These are phyloP conservation scores for Atta cephalotes DNA, from an alignment of 1,140 invertebrate genomes.

Conservation along the genomic window DNA sequence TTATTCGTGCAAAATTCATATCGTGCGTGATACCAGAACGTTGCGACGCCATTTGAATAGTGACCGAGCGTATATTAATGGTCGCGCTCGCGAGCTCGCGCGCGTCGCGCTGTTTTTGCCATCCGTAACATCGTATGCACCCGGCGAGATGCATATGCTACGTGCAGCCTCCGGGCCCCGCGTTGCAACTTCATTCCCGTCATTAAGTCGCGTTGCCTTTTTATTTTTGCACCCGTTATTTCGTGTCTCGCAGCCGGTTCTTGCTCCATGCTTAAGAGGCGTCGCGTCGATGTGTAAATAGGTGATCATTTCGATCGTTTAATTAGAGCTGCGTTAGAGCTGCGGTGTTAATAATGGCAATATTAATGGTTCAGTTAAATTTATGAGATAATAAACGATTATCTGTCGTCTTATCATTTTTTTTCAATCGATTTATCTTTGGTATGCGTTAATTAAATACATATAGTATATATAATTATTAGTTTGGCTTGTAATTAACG, in stretches of 20 bases:
- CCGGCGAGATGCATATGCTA: conserved; percentile 53
- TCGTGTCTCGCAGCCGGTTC: conserved; percentile 46
- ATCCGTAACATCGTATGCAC: conserved; percentile 57
- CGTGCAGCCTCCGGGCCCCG: conserved; percentile 43
- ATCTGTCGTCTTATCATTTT: conserved; percentile 10
- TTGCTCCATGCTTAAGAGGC: neutral
- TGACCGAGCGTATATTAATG: conserved; percentile 56
- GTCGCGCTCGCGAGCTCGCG: conserved; percentile 23
- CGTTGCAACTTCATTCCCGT: conserved; percentile 62
- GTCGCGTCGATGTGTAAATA: conserved; percentile 44
- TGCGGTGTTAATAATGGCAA: conserved; percentile 26
- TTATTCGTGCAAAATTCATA: conserved; percentile 29
- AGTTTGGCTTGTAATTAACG: neutral
- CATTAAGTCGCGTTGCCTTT: conserved; percentile 52
- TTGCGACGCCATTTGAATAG: conserved; percentile 54
- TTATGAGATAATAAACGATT: conserved; percentile 22
- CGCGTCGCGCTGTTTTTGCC: conserved; percentile 50
- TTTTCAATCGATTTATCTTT: neutral
- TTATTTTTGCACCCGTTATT: conserved; percentile 54
- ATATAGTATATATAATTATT: neutral
- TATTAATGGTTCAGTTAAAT: conserved; percentile 29
- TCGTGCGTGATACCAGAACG: conserved; percentile 41
- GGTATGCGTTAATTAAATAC: conserved; percentile 10
- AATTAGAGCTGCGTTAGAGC: conserved; percentile 44
- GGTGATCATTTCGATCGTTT: conserved; percentile 52